Evolutionary conservation across 2,888 invertebrate species (phyloP).

Genomic region (Orgyia antiqua): DNA sequence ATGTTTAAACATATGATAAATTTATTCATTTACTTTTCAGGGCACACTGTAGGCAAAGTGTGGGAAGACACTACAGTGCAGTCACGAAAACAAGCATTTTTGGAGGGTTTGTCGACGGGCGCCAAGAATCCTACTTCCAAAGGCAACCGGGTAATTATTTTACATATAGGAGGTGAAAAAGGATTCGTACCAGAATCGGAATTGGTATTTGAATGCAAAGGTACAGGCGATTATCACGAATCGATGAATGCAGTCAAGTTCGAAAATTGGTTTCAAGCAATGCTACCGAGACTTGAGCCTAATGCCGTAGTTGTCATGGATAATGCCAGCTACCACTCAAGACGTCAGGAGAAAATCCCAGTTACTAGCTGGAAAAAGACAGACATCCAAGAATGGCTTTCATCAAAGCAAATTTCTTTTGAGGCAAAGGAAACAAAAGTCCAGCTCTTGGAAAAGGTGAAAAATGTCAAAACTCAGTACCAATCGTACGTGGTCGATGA

Average conservation of each 20-base stretch:
- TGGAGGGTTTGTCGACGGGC: constrained; percentile 11
- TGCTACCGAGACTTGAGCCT: constrained; percentile 6
- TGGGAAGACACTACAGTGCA: constrained; percentile 11
- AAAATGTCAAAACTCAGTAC: too few relatives aligned
- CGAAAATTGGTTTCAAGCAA: constrained; percentile 6
- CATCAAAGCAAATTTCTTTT: constrained; percentile 1
- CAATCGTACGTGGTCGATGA: too few relatives aligned
- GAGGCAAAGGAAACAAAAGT: constrained; percentile 1
- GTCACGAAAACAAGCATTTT: constrained; percentile 11
- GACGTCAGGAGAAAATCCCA: constrained; percentile 5
- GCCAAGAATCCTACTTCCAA: constrained; percentile 12
- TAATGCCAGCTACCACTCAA: constrained; percentile 9
- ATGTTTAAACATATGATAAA: constrained; percentile 4
- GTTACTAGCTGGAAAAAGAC: constrained; percentile 5
- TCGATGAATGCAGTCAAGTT: constrained; percentile 8
- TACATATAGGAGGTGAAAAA: constrained; percentile 4
- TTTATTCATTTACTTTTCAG: constrained; percentile 8
- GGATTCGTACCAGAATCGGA: constrained; percentile 5
- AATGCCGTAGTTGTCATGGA: too few relatives aligned
- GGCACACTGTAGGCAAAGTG: constrained; percentile 10
- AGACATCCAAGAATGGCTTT: constrained; percentile 8
- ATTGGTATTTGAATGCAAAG: constrained; percentile 5
- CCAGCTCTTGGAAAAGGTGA: too few relatives aligned
- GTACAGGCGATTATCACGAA: constrained; percentile 8
- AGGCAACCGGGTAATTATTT: constrained; percentile 10